Conservation (phyloP, 2,113 vertebrate species). For the Amblyopsis rosae region DNA sequence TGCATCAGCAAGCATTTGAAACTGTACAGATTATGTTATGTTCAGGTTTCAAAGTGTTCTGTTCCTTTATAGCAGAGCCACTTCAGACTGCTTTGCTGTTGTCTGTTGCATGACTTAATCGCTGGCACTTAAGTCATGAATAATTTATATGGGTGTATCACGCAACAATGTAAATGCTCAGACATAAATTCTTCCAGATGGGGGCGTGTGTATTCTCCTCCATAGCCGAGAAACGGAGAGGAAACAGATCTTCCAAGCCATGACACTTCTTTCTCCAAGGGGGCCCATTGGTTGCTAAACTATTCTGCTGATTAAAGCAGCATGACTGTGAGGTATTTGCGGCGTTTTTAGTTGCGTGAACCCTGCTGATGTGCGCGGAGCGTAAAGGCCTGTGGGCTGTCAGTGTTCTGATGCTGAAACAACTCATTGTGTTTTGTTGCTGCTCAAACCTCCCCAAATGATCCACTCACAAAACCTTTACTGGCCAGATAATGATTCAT, state of each 20-base stretch:
- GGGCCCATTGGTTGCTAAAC: conserved; percentile 35
- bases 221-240: conserved; percentile 4
- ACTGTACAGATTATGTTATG: conserved; percentile 14
- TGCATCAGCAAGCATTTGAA: conserved; percentile 1
- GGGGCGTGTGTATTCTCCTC: conserved; percentile 7
- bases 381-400: background rate
- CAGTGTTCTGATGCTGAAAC: background rate
- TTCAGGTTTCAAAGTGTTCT: conserved; percentile 21
- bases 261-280: conserved; percentile 37
- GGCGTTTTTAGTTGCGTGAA: conserved; percentile 35
- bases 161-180: conserved; percentile 16
- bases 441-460: conserved; percentile 52
- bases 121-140: conserved; percentile 1
- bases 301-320: conserved; percentile 31
- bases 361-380: background rate
- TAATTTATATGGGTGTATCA: conserved; percentile 28
- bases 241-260: conserved; percentile 38
- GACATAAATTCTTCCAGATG: conserved; percentile 48
- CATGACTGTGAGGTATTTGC: conserved; percentile 27
- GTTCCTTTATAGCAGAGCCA: background rate
- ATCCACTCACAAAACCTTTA: conserved; percentile 62
- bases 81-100: background rate
- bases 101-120: background rate
- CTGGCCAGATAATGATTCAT: conserved; percentile 61
- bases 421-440: conserved; percentile 22